Evolutionary conservation across 2,797 vertebrate genomes (phyloP).

Genomic region (Phoeniculus purpureus): DNA sequence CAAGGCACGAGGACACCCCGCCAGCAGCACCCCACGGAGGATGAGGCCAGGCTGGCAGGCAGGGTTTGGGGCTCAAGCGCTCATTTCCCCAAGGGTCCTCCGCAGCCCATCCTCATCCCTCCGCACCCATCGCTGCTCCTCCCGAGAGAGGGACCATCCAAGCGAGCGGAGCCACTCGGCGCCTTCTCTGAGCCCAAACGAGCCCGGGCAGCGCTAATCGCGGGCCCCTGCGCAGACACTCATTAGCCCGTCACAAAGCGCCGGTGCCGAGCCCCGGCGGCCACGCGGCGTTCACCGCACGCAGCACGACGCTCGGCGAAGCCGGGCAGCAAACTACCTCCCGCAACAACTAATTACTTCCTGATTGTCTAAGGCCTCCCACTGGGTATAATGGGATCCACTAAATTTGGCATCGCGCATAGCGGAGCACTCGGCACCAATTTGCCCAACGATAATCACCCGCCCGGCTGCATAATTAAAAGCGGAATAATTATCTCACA

Average conservation of each 20-base stretch:
- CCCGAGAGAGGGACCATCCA: background rate
- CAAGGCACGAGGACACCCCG: background rate
- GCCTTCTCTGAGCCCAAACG: slow-evolving; percentile 47
- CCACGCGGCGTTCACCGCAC: slow-evolving; percentile 64
- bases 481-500: slow-evolving; percentile 74
- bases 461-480: slow-evolving; percentile 72
- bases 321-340: slow-evolving; percentile 69
- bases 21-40: accelerated
- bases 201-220: slow-evolving; percentile 71
- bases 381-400: slow-evolving; percentile 77
- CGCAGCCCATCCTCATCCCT: background rate
- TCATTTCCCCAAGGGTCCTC: accelerated
- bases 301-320: slow-evolving; percentile 71
- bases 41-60: accelerated
- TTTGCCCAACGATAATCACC: slow-evolving; percentile 72
- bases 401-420: slow-evolving; percentile 74
- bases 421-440: slow-evolving; percentile 72
- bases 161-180: background rate
- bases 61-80: background rate
- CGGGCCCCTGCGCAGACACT: slow-evolving; percentile 68
- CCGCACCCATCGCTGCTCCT: background rate
- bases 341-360: slow-evolving; percentile 79
- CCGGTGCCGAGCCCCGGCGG: slow-evolving; percentile 58
- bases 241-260: slow-evolving; percentile 68
- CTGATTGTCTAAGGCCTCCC: slow-evolving; percentile 80